Evolutionary conservation across 53 echinoderm and acorn worm genomes (phyloP).

Genomic region (Holothuria leucospilota): DNA sequence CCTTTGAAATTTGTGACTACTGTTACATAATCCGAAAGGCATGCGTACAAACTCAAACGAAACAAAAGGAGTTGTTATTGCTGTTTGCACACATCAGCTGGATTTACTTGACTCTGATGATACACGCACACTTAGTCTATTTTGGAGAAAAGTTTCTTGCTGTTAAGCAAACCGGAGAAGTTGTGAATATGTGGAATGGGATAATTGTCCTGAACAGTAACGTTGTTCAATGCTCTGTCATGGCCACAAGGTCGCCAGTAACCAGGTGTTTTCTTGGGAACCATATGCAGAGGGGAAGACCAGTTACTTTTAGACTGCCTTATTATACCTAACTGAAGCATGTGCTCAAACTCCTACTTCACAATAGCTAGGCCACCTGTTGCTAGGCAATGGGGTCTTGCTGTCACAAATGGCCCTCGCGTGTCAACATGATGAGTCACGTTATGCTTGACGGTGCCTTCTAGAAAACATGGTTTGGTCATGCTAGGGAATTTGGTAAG

Average conservation of each 20-base stretch:
- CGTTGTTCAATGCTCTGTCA: constrained; percentile 36
- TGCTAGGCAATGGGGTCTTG: too few relatives aligned
- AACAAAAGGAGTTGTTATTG: too few relatives aligned
- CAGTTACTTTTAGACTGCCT: constrained; percentile 54
- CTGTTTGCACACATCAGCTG: too few relatives aligned
- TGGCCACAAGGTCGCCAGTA: constrained; percentile 64
- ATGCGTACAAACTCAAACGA: too few relatives aligned
- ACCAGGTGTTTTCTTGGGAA: constrained; percentile 49
- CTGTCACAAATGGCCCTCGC: too few relatives aligned
- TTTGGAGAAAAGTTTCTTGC: not conserved
- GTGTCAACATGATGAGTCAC: too few relatives aligned
- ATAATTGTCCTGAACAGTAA: constrained; percentile 56
- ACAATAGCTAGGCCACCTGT: not conserved
- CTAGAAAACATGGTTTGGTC: too few relatives aligned
- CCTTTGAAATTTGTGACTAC: too few relatives aligned
- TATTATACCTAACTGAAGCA: constrained; percentile 60
- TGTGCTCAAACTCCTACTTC: constrained; percentile 54
- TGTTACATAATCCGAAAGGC: too few relatives aligned
- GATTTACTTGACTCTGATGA: too few relatives aligned
- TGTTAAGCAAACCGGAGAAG: constrained; percentile 17
- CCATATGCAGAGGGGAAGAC: constrained; percentile 61
- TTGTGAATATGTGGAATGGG: constrained; percentile 58
- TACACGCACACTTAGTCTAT: too few relatives aligned
- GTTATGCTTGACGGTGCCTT: too few relatives aligned
- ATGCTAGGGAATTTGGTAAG: not conserved